Evolutionary conservation across 1,140 invertebrate species (phyloP).

Genomic region (Leptinotarsa defecta): DNA sequence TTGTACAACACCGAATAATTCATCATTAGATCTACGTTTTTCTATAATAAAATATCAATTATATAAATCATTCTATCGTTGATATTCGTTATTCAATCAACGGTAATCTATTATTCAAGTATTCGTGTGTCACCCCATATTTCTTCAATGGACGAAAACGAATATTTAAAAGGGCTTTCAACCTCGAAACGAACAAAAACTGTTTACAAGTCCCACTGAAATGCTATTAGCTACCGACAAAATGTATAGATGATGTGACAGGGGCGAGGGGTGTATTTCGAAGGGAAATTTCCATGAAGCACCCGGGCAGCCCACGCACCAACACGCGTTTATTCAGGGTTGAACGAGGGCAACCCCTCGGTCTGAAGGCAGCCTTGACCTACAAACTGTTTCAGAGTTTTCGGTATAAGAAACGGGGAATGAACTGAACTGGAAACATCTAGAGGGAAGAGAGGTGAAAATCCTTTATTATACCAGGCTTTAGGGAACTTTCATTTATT

Average conservation of each 20-base stretch:
- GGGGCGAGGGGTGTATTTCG: background rate
- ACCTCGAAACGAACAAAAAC: background rate
- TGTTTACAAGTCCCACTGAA: background rate
- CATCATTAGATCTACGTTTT: too few relatives aligned
- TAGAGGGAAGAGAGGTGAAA: background rate
- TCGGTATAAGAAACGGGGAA: background rate
- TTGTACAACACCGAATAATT: too few relatives aligned
- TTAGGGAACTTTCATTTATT: too few relatives aligned
- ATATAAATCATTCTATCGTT: too few relatives aligned
- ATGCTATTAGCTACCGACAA: background rate
- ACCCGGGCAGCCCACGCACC: constrained; percentile 3
- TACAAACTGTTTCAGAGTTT: background rate
- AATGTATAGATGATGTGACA: background rate
- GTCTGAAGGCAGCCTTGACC: background rate
- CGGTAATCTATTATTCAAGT: too few relatives aligned
- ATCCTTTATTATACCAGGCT: background rate
- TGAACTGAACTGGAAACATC: background rate
- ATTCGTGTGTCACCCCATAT: too few relatives aligned
- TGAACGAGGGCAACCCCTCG: background rate
- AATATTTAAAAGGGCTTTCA: background rate
- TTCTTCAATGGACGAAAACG: too few relatives aligned
- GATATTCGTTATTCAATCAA: too few relatives aligned
- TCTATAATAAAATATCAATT: too few relatives aligned
- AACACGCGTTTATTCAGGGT: constrained; percentile 2
- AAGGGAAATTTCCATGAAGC: background rate